Percentiles rank a stretch among this genome's conserved stretches.
These are phyloP conservation scores for Scomber scombrus DNA, from an alignment of 2,113 vertebrate genomes.

Conservation along the genomic window DNA sequence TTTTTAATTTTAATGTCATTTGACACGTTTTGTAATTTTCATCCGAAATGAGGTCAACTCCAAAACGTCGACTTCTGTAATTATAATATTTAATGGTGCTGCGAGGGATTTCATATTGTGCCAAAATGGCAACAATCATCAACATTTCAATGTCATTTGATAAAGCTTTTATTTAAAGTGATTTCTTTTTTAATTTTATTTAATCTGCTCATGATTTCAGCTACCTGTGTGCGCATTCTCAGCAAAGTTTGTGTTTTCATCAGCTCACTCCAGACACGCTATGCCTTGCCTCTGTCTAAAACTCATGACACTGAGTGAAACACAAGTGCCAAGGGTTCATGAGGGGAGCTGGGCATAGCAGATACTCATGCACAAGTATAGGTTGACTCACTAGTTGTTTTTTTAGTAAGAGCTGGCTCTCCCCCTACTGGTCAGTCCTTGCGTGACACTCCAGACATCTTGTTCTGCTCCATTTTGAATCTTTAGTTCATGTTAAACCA, in stretches of 20 bases:
- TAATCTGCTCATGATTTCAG: slow-evolving; percentile 49
- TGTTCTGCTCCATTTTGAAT: slow-evolving; percentile 62
- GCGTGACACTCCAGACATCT: slow-evolving; percentile 56
- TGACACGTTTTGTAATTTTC: slow-evolving; percentile 49
- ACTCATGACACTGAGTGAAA: slow-evolving; percentile 42
- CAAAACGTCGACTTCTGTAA: slow-evolving; percentile 54
- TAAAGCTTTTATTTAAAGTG: slow-evolving; percentile 68
- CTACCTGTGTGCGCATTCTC: slow-evolving; percentile 37
- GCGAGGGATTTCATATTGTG: slow-evolving; percentile 62
- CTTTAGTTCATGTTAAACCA: slow-evolving; percentile 27
- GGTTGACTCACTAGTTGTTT: slow-evolving; percentile 31
- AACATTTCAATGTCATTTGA: slow-evolving; percentile 66
- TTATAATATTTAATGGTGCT: slow-evolving; percentile 71
- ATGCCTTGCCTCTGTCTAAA: slow-evolving; percentile 21
- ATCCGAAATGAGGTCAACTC: slow-evolving; percentile 46
- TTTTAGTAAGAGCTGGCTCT: slow-evolving; percentile 68
- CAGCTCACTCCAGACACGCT: slow-evolving; percentile 26
- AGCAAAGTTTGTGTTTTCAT: slow-evolving; percentile 45
- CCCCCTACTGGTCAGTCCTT: slow-evolving; percentile 70
- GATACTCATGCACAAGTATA: slow-evolving; percentile 36
- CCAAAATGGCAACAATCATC: slow-evolving; percentile 62
- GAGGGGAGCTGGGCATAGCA: slow-evolving; percentile 44
- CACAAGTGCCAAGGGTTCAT: slow-evolving; percentile 45
- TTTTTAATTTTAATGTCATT: slow-evolving; percentile 46
- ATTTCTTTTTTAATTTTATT: slow-evolving; percentile 41